Percentiles rank a stretch among this genome's conserved stretches.
Evolutionary conservation across 2,113 vertebrate genomes (phyloP).

Genomic region (Glareola pratincola): DNA sequence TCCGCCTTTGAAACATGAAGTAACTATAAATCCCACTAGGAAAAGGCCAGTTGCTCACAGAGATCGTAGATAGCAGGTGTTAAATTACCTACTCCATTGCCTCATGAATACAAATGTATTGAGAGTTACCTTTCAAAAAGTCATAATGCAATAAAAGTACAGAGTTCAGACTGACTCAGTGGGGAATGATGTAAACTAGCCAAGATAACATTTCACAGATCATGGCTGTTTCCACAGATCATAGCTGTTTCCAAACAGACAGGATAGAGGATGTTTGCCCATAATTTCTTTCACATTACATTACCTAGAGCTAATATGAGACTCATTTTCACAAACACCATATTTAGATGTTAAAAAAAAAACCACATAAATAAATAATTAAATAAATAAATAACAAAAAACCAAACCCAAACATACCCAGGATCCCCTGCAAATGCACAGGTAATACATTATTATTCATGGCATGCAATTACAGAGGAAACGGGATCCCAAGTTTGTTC

Average conservation of each 20-base stretch:
- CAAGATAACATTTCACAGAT: not conserved
- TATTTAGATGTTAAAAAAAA: not conserved
- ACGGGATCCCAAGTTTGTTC: not conserved
- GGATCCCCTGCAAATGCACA: not conserved
- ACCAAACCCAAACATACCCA: not conserved
- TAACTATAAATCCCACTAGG: not conserved
- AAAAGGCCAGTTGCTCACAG: not conserved
- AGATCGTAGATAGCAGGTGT: not conserved
- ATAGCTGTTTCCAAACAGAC: not conserved
- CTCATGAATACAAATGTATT: not conserved
- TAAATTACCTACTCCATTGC: not conserved
- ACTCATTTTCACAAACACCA: not conserved
- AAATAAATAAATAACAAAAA: no score
- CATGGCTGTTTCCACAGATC: not conserved
- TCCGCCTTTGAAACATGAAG: not conserved
- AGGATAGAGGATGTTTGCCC: not conserved
- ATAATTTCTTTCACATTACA: not conserved
- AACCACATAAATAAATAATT: no score
- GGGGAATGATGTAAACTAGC: not conserved
- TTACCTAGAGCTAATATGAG: not conserved
- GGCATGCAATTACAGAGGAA: not conserved
- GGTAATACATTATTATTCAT: not conserved
- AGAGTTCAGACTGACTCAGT: not conserved
- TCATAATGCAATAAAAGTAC: not conserved
- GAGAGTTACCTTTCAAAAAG: not conserved